Base-by-base conservation (phyloP, 2,113 vertebrate species). In the Elanus axillaris region DNA sequence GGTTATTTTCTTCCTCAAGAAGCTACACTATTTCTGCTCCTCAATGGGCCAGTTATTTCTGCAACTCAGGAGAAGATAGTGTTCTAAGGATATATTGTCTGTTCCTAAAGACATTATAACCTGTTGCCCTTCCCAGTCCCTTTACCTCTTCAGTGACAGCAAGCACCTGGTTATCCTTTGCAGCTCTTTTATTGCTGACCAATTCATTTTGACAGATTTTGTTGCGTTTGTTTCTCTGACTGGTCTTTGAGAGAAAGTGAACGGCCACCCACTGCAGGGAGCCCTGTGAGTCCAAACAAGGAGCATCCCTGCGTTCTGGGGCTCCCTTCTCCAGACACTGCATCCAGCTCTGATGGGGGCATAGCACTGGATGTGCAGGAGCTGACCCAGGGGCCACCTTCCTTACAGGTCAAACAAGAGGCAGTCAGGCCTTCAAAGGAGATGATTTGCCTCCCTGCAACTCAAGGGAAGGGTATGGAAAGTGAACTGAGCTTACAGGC, bases 211-310 rank as follows among this genome's bases (percentile, higher is more conserved):
- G 56, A 52, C 64, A 38, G 66, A 48, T 43, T 68, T 90, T 42
- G 16, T 11, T 56, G 36, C 22, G 10, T 56, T 71, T 75, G 11
- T 88, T 94, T 88, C 53, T 72, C 64, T 79, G 34, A 27, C 22
- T 42, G 22, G 13, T 60, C 55, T 69, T 84, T 32, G 73, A 81
- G 27, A 77, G 59, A 36, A 73, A 36, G 64, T 11, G 38, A 36
- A 29, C 10, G 8, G 14, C 16, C 31, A 50, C 29, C 6, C 15
- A 25, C 40, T 68, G 58, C 45, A 56, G 40, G 13, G 20, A 85
- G 22, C 31, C 59, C 48, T 43, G 0, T 0, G 7, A 60, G 16
- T 17, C 40, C 83, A 69, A 23, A 16, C 0, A 0, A 89, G 56
- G 38, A 94, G 34, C 22, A 27, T 1, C 32, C 4, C 34, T 64